A percentile compares a stretch with the other conserved stretches of the same genome.
phyloP scores from a whole-genome alignment of 2,797 vertebrate species.

The Mallotus villosus region DNA sequence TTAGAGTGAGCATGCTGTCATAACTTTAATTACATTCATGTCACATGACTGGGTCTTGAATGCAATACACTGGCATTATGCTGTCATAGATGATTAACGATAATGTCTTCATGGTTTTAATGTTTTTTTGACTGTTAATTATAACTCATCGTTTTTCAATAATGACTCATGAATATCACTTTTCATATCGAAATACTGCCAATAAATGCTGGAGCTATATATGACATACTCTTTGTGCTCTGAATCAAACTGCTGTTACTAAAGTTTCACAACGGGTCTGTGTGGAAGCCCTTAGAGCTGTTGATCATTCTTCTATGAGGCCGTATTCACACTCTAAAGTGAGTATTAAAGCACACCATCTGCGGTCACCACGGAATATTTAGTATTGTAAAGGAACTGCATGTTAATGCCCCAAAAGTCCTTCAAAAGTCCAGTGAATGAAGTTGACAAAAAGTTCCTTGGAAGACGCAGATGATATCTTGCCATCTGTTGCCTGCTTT shows the following conservation, averaged over 20 bases:
- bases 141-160: background rate
- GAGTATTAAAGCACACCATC: slow-evolving; percentile 22
- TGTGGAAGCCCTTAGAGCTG: background rate
- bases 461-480: slow-evolving; percentile 21
- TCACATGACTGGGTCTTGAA: slow-evolving; percentile 4
- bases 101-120: background rate
- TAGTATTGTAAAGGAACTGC: slow-evolving; percentile 13
- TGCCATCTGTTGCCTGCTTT: slow-evolving; percentile 50
- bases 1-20: background rate
- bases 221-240: background rate
- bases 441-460: slow-evolving; percentile 8
- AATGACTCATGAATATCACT: background rate
- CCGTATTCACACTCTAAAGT: background rate
- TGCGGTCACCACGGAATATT: slow-evolving; percentile 21
- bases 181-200: background rate
- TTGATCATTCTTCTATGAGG: background rate
- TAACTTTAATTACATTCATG: background rate
- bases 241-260: background rate
- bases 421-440: slow-evolving; percentile 18
- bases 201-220: background rate
- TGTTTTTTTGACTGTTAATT: background rate
- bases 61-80: background rate
- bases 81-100: background rate
- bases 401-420: slow-evolving; percentile 16
- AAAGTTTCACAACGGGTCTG: background rate